Conservation (phyloP, 1,140 invertebrate species). For the Drosophila ironensis region DNA sequence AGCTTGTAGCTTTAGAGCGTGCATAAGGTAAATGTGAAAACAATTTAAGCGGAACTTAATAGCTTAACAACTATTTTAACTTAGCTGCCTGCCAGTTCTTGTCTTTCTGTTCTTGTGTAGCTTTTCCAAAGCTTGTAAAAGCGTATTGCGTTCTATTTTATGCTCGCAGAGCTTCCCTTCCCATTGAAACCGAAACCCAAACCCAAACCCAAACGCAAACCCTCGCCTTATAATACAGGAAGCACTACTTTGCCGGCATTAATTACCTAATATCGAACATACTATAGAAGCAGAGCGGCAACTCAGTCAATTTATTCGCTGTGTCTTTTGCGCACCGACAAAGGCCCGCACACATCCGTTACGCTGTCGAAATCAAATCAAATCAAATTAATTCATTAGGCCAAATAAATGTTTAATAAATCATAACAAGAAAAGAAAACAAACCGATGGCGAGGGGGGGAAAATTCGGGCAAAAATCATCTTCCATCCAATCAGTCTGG, state of each 20-base stretch:
- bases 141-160: constrained; percentile 75
- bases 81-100: constrained; percentile 25
- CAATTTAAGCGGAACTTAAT: constrained; percentile 78
- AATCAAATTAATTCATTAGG: constrained; percentile 78
- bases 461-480: constrained; percentile 25
- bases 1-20: constrained; percentile 36
- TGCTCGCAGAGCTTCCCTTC: too few relatives aligned
- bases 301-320: too few relatives aligned
- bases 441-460: constrained; percentile 9
- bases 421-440: constrained; percentile 64
- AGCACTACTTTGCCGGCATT: not conserved
- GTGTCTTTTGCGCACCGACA: constrained; percentile 27
- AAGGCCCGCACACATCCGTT: constrained; percentile 27
- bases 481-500: constrained; percentile 62
- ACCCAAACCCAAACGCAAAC: too few relatives aligned
- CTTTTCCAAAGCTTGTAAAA: constrained; percentile 61
- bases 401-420: constrained; percentile 76
- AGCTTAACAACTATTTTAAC: constrained; percentile 74
- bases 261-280: too few relatives aligned
- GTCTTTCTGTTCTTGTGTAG: constrained; percentile 32
- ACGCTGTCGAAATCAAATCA: constrained; percentile 64
- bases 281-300: too few relatives aligned
- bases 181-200: too few relatives aligned
- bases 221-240: not conserved
- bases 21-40: constrained; percentile 71